Base-by-base conservation (phyloP, 2,113 vertebrate genomes). In the Sterna hirundo region DNA sequence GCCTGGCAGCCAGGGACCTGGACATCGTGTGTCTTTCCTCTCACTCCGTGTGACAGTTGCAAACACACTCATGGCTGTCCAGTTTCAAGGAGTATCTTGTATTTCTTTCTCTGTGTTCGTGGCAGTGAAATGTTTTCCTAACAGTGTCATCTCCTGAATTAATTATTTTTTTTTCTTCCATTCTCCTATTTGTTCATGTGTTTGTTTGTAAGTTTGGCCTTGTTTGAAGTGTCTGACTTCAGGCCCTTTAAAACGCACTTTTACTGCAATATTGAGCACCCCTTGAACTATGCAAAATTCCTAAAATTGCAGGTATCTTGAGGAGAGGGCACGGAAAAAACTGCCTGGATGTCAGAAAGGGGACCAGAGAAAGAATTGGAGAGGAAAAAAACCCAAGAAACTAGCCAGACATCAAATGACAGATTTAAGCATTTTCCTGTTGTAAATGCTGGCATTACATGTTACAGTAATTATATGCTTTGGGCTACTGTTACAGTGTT, bases 351-450 rank as follows among this genome's bases (percentile, higher is more conserved):
- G 47, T 90, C 62, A 76, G 55, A 92, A 85, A 29, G 54, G 78
- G 78, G 74, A 96, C 54, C 64, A 91, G 76, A 51, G 71, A 76
- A 30, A 86, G 22, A n/a, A 92, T 65, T 69, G 79, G 57, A 75
- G 72, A 77, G 38, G 25, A 6, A 32, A 46, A 34, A 51, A 36
- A 19, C 8, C 30, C 34, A 66, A 87, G 72, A 82, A 96, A 75
- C 71, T 86, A 87, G 71, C 64, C 65, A 95, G 95, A 95, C 88
- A 75, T 81, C 44, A 86, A 70, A 82, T 91, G 86, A 97, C 90
- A 97, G 89, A 97, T 96, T 96, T 94, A 91, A 95, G 52, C 26
- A 18, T 96, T 96, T 97, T 94, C 70, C 34, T 96, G 83, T 86
- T 95, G 58, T 85, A 96, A 96, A 94, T 94, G 75, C 86, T 95